Conservation (phyloP, 2,113 vertebrate species). For the Rallus limicola region DNA sequence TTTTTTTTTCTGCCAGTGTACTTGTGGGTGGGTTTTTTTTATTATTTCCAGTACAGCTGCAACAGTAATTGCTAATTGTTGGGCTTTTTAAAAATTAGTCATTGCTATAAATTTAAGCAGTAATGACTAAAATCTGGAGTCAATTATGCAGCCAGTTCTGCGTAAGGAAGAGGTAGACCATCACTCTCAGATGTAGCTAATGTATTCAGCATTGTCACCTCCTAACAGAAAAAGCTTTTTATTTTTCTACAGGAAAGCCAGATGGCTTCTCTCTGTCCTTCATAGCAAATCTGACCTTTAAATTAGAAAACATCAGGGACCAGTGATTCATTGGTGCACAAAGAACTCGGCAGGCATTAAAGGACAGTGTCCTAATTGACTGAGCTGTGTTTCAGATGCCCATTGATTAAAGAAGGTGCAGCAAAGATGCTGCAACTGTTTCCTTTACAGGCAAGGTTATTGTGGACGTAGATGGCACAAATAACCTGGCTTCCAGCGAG, state of each 20-base stretch:
- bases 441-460: not conserved
- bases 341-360: constrained; percentile 30
- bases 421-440: not conserved
- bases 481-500: not conserved
- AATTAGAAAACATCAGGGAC: constrained; percentile 51
- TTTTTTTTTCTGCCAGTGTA: not conserved
- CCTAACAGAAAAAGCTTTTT: not conserved
- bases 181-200: not conserved
- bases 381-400: not conserved
- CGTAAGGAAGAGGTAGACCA: not conserved
- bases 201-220: constrained; percentile 1
- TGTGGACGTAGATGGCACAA: not conserved
- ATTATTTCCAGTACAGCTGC: constrained; percentile 2
- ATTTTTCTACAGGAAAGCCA: constrained; percentile 10
- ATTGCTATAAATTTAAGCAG: not conserved
- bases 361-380: not conserved
- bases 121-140: constrained; percentile 23
- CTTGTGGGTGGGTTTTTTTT: not conserved
- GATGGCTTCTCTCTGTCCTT: constrained; percentile 45
- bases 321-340: constrained; percentile 16
- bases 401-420: constrained; percentile 14
- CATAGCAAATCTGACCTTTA: constrained; percentile 55
- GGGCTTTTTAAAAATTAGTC: not conserved
- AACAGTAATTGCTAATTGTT: not conserved
- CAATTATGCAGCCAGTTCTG: not conserved